Evolutionary conservation across 1,140 invertebrate genomes (phyloP), one percentile per base, ranked within the genome.

Genomic region (Ceratosolen solmsi): DNA sequence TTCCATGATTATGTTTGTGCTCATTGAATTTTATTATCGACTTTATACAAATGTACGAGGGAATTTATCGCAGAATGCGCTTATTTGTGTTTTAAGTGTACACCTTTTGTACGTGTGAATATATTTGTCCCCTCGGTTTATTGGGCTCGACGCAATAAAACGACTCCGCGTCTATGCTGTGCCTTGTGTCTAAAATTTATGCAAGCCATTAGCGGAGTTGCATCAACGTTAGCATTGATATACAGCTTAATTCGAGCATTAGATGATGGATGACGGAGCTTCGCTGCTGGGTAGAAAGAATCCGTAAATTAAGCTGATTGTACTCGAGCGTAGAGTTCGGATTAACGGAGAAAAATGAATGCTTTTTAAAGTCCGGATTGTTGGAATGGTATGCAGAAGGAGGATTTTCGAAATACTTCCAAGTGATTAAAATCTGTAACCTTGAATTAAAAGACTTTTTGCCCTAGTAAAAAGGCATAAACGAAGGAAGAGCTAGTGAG

Each of bases 381-480:
- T 13, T 33, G n/a, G n/a, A n/a, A 4, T 33, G 60, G 63, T n/a
- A 68, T 38, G 33, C 72, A 13, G 33, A 17, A 41, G 56, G 38
- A 60, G 74, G 74, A 65, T 76, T 46, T 76, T 65, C 36, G 38
- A 76, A 76, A 76, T 76, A 49, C 36, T 60, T 65, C 7, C 1
- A 49, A 46, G 38, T 25, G 74, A 76, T 76, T 76, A 76, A 60
- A 63, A 76, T 68, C 75, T 68, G 41, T 54, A 68, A 20, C 75
- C 75, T 78, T 78, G 75, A 78, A 78, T 78, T 54, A 54, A 68
- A 46, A 46, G 27, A 79, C 65, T 79, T 79, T 70, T 70, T 70
- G 65, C 77, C 33, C 77, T 20, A 25, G 58, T 68, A 78, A 71
- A 79, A 70, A 63, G 25, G 74, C 36, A 49, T 63, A 70, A 70